Evolutionary conservation across 2,113 vertebrate species (phyloP), one percentile per base, ranked within the genome.

Genomic region (Corythornis cristatus): DNA sequence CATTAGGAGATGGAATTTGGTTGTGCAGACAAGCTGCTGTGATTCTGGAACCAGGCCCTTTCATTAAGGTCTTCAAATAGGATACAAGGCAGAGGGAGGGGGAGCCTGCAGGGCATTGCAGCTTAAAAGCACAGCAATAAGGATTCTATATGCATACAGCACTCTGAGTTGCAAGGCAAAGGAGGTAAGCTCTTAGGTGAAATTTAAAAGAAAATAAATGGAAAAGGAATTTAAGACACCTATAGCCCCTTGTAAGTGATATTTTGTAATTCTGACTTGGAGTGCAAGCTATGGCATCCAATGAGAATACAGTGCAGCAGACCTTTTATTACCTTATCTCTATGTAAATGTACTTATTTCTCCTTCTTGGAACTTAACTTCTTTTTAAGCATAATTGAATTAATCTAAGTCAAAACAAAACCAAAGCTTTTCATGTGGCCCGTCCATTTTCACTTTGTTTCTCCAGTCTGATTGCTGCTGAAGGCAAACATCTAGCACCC

Each of bases 1-100:
- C 97, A 97, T 98, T 98, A 98, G 96, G 96, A 96, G 90, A 93
- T 88, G 93, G 95, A 97, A 97, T 97, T 98, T 94, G 82, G 73
- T 95, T 88, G 92, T 85, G 64, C 78, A 94, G 85, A 96, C 94
- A 96, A 94, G 95, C 93, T 90, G 87, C 94, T 95, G 68, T 91
- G 94, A 90, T 96, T 97, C 95, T 88, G 71, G 94, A 96, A 90
- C 64, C 90, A 92, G 90, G 88, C 83, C 66, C 26, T 95, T 97
- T 97, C 97, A 96, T 97, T 97, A 97, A 93, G 89, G 90, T 96
- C 96, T 96, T 97, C 97, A 96, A 97, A 96, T 97, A 94, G 89
- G 93, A 96, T 95, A 87, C 51, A 65, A 87, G 90, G 5, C 76
- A 86, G 90, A 93, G 73, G 81, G 83, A 91, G 90, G 64, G 83